Conservation (phyloP, 2,797 vertebrate genomes). For the Acipenser ruthenus region DNA sequence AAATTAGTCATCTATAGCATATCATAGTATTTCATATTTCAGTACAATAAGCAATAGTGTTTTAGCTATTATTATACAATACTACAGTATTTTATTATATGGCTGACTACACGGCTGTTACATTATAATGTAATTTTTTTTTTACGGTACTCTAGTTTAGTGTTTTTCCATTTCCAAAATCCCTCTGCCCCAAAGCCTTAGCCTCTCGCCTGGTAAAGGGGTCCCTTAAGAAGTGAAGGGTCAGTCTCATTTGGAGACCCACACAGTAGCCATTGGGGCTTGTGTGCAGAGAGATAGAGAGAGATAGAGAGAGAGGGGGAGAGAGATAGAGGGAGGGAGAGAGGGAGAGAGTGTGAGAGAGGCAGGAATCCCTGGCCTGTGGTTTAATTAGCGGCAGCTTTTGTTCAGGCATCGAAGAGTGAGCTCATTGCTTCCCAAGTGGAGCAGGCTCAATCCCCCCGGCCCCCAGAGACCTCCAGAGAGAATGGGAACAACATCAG, state of each 20-base stretch:
- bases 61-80: no score
- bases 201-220: neutral
- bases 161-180: no score
- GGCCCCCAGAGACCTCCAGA: neutral
- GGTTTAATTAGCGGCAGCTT: neutral
- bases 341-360: constrained; percentile 8
- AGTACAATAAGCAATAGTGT: no score
- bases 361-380: constrained; percentile 17
- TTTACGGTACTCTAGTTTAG: no score
- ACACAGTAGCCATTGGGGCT: neutral
- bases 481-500: neutral
- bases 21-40: no score
- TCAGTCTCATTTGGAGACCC: neutral
- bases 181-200: no score
- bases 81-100: no score
- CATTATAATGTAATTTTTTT: no score
- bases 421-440: constrained; percentile 9
- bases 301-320: constrained; percentile 10
- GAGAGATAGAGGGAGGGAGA: neutral
- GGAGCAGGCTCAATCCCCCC: neutral
- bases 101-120: no score
- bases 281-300: constrained; percentile 1
- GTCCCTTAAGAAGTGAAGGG: neutral
- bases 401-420: neutral
- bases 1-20: no score